A percentile compares a stretch with the other conserved stretches of the same genome.
These are phyloP conservation scores for Chamaedrilus cognettii DNA, from an alignment of 2,888 invertebrate genomes.

Conservation along the genomic window DNA sequence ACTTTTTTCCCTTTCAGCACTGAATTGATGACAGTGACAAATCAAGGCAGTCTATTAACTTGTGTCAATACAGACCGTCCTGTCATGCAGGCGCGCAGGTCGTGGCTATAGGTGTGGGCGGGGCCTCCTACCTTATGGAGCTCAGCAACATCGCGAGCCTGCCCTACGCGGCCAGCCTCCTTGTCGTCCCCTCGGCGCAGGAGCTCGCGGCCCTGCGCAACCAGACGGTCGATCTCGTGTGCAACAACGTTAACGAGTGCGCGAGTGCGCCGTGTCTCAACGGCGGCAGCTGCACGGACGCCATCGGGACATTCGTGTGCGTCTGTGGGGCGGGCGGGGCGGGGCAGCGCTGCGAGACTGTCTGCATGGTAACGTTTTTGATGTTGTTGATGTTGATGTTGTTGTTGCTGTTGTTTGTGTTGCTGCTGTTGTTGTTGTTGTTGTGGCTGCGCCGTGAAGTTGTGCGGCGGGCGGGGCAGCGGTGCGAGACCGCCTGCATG, in stretches of 20 bases:
- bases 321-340: slow-evolving; percentile 48
- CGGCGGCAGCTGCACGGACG: slow-evolving; percentile 50
- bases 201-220: slow-evolving; percentile 3
- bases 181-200: slow-evolving; percentile 4
- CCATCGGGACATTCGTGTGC: slow-evolving; percentile 49
- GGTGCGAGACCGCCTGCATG: too few relatives aligned
- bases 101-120: slow-evolving; percentile 4
- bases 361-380: slow-evolving; percentile 41
- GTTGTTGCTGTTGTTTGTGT: too few relatives aligned
- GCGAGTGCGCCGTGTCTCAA: slow-evolving; percentile 24
- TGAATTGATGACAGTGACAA: too few relatives aligned
- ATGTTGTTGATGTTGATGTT: too few relatives aligned
- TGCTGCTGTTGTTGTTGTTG: too few relatives aligned
- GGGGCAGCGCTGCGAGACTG: slow-evolving; percentile 46
- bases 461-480: too few relatives aligned
- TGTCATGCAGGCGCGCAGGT: slow-evolving; percentile 2
- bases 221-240: slow-evolving; percentile 15
- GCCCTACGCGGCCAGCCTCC: slow-evolving; percentile 28
- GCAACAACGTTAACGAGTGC: slow-evolving; percentile 43
- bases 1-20: too few relatives aligned
- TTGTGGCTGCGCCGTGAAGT: too few relatives aligned
- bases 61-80: too few relatives aligned
- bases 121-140: slow-evolving; percentile 9
- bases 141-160: slow-evolving; percentile 40
- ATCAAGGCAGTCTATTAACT: too few relatives aligned